These are phyloP conservation scores for Psettodes erumei DNA, from an alignment of 2,113 vertebrate genomes.

Conservation along the genomic window DNA sequence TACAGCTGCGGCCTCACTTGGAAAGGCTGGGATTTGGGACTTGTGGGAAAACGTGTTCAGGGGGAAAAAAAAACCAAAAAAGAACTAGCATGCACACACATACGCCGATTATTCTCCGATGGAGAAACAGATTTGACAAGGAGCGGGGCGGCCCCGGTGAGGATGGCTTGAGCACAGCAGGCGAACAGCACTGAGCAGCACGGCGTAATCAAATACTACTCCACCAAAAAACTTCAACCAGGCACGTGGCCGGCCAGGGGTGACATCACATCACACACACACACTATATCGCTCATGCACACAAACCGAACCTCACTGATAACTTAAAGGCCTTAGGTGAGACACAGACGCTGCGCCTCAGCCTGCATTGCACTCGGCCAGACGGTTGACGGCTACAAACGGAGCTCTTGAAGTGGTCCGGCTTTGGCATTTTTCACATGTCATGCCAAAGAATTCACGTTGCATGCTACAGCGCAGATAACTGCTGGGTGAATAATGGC, in stretches of 20 bases:
- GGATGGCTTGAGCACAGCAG: constrained; percentile 46
- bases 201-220: constrained; percentile 56
- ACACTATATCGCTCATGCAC: not conserved
- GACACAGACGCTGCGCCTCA: no score
- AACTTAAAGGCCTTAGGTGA: no score
- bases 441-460: not conserved
- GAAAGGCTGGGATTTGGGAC: constrained; percentile 51
- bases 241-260: not conserved
- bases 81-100: constrained; percentile 7
- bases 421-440: no score
- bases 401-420: not conserved
- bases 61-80: no score
- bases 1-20: constrained; percentile 46
- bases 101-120: not conserved
- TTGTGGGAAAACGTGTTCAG: constrained; percentile 12
- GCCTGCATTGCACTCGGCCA: no score
- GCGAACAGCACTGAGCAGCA: constrained; percentile 22
- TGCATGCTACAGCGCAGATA: not conserved
- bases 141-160: constrained; percentile 48
- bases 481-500: no score
- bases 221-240: constrained; percentile 28
- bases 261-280: not conserved
- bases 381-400: not conserved
- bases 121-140: constrained; percentile 64
- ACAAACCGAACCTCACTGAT: not conserved